Evolutionary conservation across 37 sponge, comb jelly and placozoan genomes (phyloP).

Genomic region (Cladorhizidae sp.): DNA sequence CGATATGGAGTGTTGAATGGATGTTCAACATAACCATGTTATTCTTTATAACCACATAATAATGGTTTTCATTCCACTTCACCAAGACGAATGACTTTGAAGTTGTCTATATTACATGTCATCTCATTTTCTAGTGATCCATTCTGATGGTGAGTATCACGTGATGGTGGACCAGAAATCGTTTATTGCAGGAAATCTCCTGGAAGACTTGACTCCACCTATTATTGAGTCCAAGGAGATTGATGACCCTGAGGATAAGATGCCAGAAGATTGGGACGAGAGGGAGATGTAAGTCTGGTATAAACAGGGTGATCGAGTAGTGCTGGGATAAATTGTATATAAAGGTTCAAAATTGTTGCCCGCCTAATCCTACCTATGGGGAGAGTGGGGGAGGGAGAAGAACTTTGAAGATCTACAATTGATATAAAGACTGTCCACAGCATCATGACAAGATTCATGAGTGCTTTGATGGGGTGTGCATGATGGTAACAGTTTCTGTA

Average conservation of each 20-base stretch:
- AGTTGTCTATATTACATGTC: neutral
- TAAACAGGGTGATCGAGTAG: too few relatives aligned
- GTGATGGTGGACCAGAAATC: slow-evolving; percentile 73
- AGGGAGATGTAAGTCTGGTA: slow-evolving; percentile 77
- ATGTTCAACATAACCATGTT: neutral
- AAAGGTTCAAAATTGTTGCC: too few relatives aligned
- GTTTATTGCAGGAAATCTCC: slow-evolving; percentile 70
- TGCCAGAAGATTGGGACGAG: slow-evolving; percentile 97
- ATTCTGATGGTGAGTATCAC: slow-evolving; percentile 66
- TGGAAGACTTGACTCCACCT: slow-evolving; percentile 86
- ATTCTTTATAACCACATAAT: neutral
- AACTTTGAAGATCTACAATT: too few relatives aligned
- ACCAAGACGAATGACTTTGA: too few relatives aligned
- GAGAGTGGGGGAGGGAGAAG: too few relatives aligned
- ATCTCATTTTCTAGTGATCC: slow-evolving; percentile 52
- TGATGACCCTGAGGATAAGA: slow-evolving; percentile 95
- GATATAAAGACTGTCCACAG: too few relatives aligned
- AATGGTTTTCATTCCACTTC: neutral
- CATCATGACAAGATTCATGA: too few relatives aligned
- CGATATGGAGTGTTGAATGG: too few relatives aligned
- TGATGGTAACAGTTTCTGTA: too few relatives aligned
- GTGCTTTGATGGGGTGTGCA: too few relatives aligned
- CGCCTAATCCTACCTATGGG: too few relatives aligned
- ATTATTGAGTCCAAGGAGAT: slow-evolving; percentile 91
- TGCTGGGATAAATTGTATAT: too few relatives aligned